Evolutionary conservation across 2,888 invertebrate species (phyloP), one percentile per base, ranked within the genome.

Genomic region (Leptopilina syphax): DNA sequence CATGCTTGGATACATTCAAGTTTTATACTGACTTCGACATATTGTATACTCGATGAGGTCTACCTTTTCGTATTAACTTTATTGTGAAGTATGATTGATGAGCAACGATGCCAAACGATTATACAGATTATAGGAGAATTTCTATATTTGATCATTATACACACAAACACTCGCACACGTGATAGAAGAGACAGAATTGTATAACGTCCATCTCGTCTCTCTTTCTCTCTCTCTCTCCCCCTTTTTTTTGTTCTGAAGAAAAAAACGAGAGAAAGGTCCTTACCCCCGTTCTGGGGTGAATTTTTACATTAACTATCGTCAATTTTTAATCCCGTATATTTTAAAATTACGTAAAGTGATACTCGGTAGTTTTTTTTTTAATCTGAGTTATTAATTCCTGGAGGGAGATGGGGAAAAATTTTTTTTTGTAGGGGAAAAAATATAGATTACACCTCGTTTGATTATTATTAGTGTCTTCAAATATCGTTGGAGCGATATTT

Each of bases 31-130:
- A 80, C 80, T 83, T 44, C 60, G 65, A 79, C 81, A 80, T 77
- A 84, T 82, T 77, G 80, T 79, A 63, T 60, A 78, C 65, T 63
- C 76, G 50, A 50, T 79, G 70, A 77, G 77, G 18, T 63, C 82
- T 41, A 79, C 77, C 77, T 81, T 79, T 76, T 73, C 83, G 83
- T 85, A 88, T 89, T 88, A 88, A 88, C 84, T 87, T 89, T 85
- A 88, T 89, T 89, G 89, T 88, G 84, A 83, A 87, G 84, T 83
- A 88, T 90, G 90, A 90, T 90, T 87, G 90, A 90, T 90, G 88
- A 85, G 77, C 82, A 67, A 73, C 41, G 66, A 76, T 65, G 79
- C 77, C 79, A 77, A 70, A 77, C 83, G 84, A 84, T 84, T 84
- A 81, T 76, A 83, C 82, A 77, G 82, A 83, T 81, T 81, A 77